phyloP scores from a whole-genome alignment of 2,113 vertebrate species.

The Lophura nycthemera region DNA sequence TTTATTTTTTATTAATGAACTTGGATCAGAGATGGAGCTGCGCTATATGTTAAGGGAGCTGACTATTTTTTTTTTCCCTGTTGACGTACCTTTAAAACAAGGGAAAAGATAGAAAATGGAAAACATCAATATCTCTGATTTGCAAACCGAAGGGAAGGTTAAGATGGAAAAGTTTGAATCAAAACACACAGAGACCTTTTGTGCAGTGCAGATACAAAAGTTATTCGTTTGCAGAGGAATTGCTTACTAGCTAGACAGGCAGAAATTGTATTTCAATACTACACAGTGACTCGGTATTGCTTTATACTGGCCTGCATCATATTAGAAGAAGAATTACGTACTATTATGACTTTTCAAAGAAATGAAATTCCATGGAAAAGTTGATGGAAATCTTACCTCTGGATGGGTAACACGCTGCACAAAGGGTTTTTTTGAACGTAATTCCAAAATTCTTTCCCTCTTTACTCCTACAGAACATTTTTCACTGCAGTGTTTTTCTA shows the following conservation, averaged over 20 bases:
- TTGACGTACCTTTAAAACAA: not conserved
- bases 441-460: not conserved
- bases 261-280: not conserved
- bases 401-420: not conserved
- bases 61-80: not conserved
- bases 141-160: not conserved
- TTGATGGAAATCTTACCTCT: not conserved
- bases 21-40: not conserved
- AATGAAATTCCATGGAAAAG: not conserved
- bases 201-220: not conserved
- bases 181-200: not conserved
- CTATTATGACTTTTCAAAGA: not conserved
- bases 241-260: not conserved
- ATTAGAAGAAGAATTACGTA: not conserved
- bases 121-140: not conserved
- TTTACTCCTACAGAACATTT: not conserved
- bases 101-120: not conserved
- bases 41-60: not conserved
- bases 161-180: not conserved
- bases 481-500: not conserved
- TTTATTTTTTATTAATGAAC: conserved; percentile 14
- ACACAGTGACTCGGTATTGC: not conserved
- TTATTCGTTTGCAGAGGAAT: not conserved
- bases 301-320: not conserved
- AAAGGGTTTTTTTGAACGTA: not conserved